phyloP scores from a whole-genome alignment of 2,113 vertebrate genomes.

The Galeopterus variegatus region DNA sequence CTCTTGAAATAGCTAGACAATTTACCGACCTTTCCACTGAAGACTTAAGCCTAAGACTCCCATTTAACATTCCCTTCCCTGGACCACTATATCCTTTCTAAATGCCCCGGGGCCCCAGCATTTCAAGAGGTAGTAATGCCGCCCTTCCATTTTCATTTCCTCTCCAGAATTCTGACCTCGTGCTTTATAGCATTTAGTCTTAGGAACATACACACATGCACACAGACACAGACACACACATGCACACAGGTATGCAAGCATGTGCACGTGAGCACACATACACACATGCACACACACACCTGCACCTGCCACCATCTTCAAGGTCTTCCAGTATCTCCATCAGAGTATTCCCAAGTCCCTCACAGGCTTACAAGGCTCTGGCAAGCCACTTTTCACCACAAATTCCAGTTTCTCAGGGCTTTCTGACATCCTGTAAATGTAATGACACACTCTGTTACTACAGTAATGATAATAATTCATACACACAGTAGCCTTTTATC shows the following conservation, averaged over 20 bases:
- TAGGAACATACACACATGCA: background rate
- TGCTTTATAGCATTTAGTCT: background rate
- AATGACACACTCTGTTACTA: slow-evolving; percentile 21
- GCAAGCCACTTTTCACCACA: slow-evolving; percentile 55
- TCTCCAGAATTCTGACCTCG: background rate
- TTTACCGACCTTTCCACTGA: background rate
- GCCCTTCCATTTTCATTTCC: background rate
- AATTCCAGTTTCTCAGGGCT: slow-evolving; percentile 44
- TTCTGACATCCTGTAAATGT: slow-evolving; percentile 45
- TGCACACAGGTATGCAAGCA: rapidly evolving
- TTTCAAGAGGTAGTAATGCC: background rate
- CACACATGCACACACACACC: background rate
- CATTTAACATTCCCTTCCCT: background rate
- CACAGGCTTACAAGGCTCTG: background rate
- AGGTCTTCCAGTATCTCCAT: background rate
- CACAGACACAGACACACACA: background rate
- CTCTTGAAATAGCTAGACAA: background rate
- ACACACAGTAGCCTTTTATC: slow-evolving; percentile 58
- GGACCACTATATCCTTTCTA: background rate
- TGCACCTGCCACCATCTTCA: background rate
- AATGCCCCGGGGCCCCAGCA: too few species aligned
- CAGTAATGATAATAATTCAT: slow-evolving; percentile 58
- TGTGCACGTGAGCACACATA: background rate
- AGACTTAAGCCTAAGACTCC: background rate
- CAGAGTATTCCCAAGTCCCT: background rate